These are phyloP conservation scores for Psettodes erumei DNA, from an alignment of 2,113 vertebrate species.

Conservation along the genomic window DNA sequence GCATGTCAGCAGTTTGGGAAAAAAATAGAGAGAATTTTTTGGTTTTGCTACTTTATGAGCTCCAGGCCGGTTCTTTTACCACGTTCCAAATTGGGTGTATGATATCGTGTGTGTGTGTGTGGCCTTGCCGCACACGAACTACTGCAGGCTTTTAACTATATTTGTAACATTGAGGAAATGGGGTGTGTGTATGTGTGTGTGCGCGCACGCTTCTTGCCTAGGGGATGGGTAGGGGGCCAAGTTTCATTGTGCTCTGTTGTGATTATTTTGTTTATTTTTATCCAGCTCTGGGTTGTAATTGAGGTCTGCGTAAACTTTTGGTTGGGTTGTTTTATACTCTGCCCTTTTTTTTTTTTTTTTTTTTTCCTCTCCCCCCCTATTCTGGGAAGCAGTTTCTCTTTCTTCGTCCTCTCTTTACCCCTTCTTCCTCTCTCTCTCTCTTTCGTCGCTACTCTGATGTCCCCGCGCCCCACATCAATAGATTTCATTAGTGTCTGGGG, in stretches of 20 bases:
- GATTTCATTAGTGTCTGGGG: slow-evolving; percentile 81
- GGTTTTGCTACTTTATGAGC: slow-evolving; percentile 13
- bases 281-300: slow-evolving; percentile 78
- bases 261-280: slow-evolving; percentile 84
- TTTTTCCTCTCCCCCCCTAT: too few species aligned
- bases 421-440: slow-evolving; percentile 43
- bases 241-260: slow-evolving; percentile 69
- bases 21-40: background rate
- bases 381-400: slow-evolving; percentile 68
- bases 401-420: slow-evolving; percentile 57
- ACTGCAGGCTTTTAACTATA: slow-evolving; percentile 51
- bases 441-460: slow-evolving; percentile 73
- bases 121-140: slow-evolving; percentile 25
- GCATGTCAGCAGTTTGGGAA: slow-evolving; percentile 22
- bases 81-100: slow-evolving; percentile 58
- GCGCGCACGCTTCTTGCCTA: slow-evolving; percentile 16
- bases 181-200: background rate
- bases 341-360: slow-evolving; percentile 61
- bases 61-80: slow-evolving; percentile 31
- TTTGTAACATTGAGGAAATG: slow-evolving; percentile 45
- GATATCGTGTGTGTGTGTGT: slow-evolving; percentile 51
- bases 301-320: slow-evolving; percentile 79
- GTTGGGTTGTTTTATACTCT: slow-evolving; percentile 71
- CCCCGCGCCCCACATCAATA: slow-evolving; percentile 84
- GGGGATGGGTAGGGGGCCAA: slow-evolving; percentile 59